Conservation (phyloP, 92 coral and sea anemone genomes). For the Phymanthus crucifer region DNA sequence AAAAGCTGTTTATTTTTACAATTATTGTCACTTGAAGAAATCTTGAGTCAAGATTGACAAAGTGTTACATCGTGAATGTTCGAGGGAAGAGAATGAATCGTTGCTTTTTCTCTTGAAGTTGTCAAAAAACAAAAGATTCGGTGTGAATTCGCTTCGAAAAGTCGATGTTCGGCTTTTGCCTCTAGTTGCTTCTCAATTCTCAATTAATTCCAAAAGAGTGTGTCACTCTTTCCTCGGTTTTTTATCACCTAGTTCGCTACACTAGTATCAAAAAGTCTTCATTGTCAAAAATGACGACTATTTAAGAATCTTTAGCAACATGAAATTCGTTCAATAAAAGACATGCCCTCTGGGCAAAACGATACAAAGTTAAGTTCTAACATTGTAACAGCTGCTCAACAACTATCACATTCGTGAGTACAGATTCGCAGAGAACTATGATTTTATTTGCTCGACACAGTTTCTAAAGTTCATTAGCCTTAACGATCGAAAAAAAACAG, state of each 20-base stretch:
- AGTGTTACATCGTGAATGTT: conserved; percentile 8
- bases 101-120: conserved; percentile 17
- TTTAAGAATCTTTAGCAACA: not conserved
- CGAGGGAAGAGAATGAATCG: not conserved
- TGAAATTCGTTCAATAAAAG: conserved; percentile 10
- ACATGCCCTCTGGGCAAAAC: conserved; percentile 20
- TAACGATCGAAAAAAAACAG: not conserved
- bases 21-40: conserved; percentile 28
- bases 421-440: not conserved
- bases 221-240: not conserved
- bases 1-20: conserved; percentile 22
- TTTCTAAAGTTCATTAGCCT: not conserved
- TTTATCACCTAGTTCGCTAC: not conserved
- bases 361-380: conserved; percentile 9
- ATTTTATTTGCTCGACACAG: not conserved
- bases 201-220: not conserved
- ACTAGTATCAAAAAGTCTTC: not conserved
- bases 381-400: conserved; percentile 5
- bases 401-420: not conserved
- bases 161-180: not conserved
- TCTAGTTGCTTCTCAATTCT: not conserved
- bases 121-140: conserved; percentile 4
- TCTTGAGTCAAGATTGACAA: conserved; percentile 25
- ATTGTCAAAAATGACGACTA: not conserved
- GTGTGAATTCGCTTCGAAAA: conserved; percentile 5